Evolutionary conservation across 30 jellyfish, hydroid and myxozoan genomes (phyloP).

Genomic region (Hydractinia echinata): DNA sequence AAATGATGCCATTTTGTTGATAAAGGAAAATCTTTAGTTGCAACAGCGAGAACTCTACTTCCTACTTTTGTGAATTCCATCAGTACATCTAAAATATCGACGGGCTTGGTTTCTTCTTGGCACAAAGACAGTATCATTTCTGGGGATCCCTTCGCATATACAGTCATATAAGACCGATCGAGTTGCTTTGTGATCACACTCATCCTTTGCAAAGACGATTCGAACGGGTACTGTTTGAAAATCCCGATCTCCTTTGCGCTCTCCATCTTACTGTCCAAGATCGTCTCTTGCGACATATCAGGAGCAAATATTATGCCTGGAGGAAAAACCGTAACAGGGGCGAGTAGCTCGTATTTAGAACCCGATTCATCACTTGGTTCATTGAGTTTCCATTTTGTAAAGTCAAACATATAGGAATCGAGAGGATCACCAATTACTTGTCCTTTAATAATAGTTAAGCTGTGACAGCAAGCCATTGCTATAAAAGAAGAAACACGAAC

Average conservation of each 20-base stretch:
- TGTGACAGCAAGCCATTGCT: conserved; percentile 46
- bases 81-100: not conserved
- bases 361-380: not conserved
- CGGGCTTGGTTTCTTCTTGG: conserved; percentile 4
- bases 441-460: conserved; percentile 8
- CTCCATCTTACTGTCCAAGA: not conserved
- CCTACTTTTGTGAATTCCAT: conserved; percentile 21
- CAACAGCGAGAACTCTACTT: conserved; percentile 42
- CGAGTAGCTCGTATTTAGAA: not conserved
- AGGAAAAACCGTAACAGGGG: not conserved
- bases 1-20: not conserved
- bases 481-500: not conserved
- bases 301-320: not conserved
- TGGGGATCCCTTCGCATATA: conserved; percentile 42
- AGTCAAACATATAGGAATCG: conserved; percentile 27
- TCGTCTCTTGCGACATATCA: not conserved
- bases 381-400: conserved; percentile 19
- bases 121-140: conserved; percentile 31
- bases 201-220: conserved; percentile 39
- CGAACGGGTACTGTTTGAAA: conserved; percentile 28
- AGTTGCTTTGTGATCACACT: conserved; percentile 20
- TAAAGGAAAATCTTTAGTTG: conserved; percentile 13
- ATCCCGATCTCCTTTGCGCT: not conserved
- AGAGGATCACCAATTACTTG: conserved; percentile 33
- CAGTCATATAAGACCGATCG: not conserved